These are phyloP conservation scores for Chromoteleia sp. DNA, from an alignment of 2,888 invertebrate species.

Conservation along the genomic window DNA sequence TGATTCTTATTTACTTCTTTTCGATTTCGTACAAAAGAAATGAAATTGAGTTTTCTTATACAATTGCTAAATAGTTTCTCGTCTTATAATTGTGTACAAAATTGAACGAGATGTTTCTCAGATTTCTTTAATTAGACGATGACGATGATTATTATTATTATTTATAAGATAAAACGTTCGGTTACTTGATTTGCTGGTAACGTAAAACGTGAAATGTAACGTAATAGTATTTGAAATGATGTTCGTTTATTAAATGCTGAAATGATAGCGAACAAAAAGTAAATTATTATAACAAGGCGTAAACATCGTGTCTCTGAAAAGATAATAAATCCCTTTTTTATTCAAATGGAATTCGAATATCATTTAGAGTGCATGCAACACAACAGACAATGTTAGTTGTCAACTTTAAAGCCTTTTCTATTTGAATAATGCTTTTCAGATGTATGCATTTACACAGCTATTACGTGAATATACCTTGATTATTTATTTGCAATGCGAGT, in stretches of 20 bases:
- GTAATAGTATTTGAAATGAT: neutral
- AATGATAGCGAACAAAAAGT: neutral
- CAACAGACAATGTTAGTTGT: neutral
- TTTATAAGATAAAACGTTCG: too few species aligned
- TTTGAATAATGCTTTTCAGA: neutral
- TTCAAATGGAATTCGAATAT: conserved; percentile 7
- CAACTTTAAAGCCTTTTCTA: conserved; percentile 1
- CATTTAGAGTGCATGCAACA: neutral
- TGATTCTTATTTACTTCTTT: conserved; percentile 24
- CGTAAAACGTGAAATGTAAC: too few species aligned
- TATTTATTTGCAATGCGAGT: neutral
- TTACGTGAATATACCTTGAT: neutral
- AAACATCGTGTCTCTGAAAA: neutral
- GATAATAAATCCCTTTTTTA: conserved; percentile 8
- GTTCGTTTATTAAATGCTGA: neutral
- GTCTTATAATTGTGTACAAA: conserved; percentile 13
- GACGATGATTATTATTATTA: too few species aligned
- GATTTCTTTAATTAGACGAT: neutral
- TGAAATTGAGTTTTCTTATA: conserved; percentile 35
- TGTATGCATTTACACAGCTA: neutral
- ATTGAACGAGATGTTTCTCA: conserved; percentile 3
- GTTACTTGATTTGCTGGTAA: too few species aligned
- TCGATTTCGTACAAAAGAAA: conserved; percentile 33
- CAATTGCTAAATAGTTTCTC: conserved; percentile 25
- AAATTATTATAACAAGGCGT: neutral